phyloP scores from a whole-genome alignment of 2,113 vertebrate genomes.

The Tricholaema leucomelas region DNA sequence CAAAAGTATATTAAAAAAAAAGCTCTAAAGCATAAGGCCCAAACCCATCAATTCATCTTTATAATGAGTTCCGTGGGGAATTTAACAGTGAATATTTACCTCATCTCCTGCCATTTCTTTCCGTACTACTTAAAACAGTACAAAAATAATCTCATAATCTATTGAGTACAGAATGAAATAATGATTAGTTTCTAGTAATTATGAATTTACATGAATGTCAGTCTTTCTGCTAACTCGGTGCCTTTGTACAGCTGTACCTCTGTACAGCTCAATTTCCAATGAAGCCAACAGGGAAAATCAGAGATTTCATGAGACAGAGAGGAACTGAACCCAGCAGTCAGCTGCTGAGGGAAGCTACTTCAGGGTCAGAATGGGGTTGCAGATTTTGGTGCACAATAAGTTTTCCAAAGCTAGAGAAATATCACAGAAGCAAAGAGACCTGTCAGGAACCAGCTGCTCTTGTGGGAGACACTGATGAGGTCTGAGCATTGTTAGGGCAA shows the following conservation, averaged over 20 bases:
- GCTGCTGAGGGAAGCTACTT: not conserved
- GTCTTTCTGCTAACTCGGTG: not conserved
- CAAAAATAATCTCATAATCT: conserved; percentile 8
- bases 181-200: not conserved
- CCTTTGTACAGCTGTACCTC: too few relatives aligned
- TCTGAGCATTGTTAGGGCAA: not conserved
- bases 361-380: not conserved
- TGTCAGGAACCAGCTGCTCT: not conserved
- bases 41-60: not conserved
- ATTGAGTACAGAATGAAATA: conserved; percentile 22
- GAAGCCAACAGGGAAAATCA: not conserved
- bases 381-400: not conserved
- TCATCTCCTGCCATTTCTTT: not conserved
- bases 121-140: not conserved
- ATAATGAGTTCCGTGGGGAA: conserved; percentile 21
- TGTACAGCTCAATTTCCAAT: not conserved
- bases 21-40: not conserved
- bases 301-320: not conserved
- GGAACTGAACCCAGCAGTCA: not conserved
- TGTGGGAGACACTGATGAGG: not conserved
- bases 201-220: not conserved
- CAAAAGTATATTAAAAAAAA: not conserved
- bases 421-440: not conserved
- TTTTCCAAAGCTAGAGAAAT: not conserved
- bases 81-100: conserved; percentile 2